Base-by-base conservation (phyloP, 2,797 vertebrate genomes). In the Champsocephalus esox region DNA sequence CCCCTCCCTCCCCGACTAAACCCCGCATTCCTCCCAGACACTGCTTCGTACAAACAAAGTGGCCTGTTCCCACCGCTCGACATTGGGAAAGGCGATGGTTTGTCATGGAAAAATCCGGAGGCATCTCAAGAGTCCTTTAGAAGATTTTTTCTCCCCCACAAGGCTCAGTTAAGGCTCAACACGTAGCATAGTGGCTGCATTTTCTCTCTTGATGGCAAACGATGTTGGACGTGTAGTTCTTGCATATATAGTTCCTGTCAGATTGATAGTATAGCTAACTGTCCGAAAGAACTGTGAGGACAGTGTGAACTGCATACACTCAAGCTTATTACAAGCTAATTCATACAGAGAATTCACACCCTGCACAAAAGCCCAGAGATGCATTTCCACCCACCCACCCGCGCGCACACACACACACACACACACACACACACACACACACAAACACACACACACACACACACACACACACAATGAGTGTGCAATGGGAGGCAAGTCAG, bases 21-120 rank as follows among this genome's bases (percentile, higher is more conserved):
- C 78, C 89, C 89, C 9, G n/a, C 92, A 94, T 94, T 94, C 91
- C 90, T 92, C 91, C 79, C 84, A 92, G 89, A 91, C 89, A 88
- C 90, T 11, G 56, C 90, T 90, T 91, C 86, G 21, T 81, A 85
- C 90, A 93, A 93, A 93, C 92, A 94, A 93, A 93, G 90, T 92
- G 83, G 87, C 87, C 89, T 55, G 89, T 93, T 93, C 93, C 92
- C 92, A 94, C 92, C 89, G 11, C 83, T 80, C 73, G 1, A 51
- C 82, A 84, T 91, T 91, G 91, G 91, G 88, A 92, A 92, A 93
- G 85, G 79, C 85, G 55, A 89, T 75, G 81, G 89, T 86, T 91
- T 94, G 92, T 92, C 84, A 88, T 92, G 92, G 92, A 91, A 94
- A 93, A 93, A 88, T 84, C 82, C 83, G 3, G 83, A 89, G 89